Base-by-base conservation (phyloP, 2,888 invertebrate genomes). In the Cosmia trapezina region DNA sequence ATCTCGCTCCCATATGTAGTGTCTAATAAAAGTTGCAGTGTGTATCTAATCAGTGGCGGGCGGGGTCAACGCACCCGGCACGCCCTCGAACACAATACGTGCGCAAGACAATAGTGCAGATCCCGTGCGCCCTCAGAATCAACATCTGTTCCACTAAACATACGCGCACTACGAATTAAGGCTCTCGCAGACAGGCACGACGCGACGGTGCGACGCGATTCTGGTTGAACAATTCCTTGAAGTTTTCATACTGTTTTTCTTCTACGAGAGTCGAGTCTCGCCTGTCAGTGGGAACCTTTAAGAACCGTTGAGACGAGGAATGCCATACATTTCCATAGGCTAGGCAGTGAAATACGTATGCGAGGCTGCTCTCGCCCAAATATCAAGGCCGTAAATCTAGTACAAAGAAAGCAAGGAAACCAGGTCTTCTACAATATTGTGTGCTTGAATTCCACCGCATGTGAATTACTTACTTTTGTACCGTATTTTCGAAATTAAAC, bases 41-140 rank as follows among this genome's bases (percentile, higher is more conserved):
- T 87, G 80, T 87, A 89, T 89, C 88, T 91, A 93, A 92, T 93
- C 93, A 92, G 84, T 72, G 75, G 87, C 87, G 89, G 87, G 83
- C 84, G 89, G 87, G 93, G 92, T 92, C 92, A 87, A 83, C 85
- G 90, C 83, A 81, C 92, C 83, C 87, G 88, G 84, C 89, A 83
- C 90, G 86, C 90, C 91, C 86, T 85, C 76, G 80, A 75, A 66
- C 75, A 80, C 82, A 77, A 83, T 83, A 66, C 80, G 79, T 68
- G 66, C 71, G 63, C 73, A 81, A 81, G 77, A 87, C 86, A 87
- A 86, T 83, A 85, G 79, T 80, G 59, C 76, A 77, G 69, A 70
- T 78, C 73, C 64, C 76, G 61, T 66, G 64, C 75, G 70, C 75
- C 81, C 84, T 74, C 70, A 70, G 69, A 83, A 62, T 68, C 33